phyloP scores from a whole-genome alignment of 2,113 vertebrate genomes.

The Aleadryas rufinucha region DNA sequence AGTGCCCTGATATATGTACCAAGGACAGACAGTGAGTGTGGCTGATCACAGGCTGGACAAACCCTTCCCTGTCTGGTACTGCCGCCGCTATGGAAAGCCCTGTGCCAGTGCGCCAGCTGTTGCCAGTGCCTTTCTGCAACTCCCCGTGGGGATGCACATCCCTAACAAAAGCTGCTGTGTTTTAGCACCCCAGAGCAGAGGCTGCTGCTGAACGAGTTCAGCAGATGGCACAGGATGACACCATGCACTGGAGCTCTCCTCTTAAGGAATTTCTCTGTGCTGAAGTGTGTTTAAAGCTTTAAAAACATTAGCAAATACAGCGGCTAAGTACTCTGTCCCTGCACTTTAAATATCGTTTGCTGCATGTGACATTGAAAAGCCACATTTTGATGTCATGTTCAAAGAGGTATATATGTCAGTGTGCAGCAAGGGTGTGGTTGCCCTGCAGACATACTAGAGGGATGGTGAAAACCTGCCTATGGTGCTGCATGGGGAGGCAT shows the following conservation, averaged over 20 bases:
- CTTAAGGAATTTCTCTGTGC: neutral
- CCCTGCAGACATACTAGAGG: neutral
- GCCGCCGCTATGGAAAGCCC: fast-evolving
- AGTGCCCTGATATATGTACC: too few relatives aligned
- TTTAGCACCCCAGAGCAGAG: neutral
- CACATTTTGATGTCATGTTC: neutral
- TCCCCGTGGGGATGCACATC: neutral
- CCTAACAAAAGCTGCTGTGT: neutral
- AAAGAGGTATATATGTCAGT: neutral
- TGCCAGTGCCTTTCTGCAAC: neutral
- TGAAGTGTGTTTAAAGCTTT: neutral
- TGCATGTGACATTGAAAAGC: neutral
- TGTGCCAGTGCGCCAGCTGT: neutral
- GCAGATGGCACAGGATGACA: neutral
- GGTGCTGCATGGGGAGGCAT: neutral
- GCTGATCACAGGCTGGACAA: neutral
- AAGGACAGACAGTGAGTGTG: fast-evolving
- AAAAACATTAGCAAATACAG: neutral
- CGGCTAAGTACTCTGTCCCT: neutral
- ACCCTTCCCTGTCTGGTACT: neutral
- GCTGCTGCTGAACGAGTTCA: neutral
- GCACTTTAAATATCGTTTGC: neutral
- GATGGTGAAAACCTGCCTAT: neutral
- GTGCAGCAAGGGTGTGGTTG: fast-evolving
- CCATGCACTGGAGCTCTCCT: neutral